Base-by-base conservation (phyloP, 2,797 vertebrate genomes). In the Onychomys arenicola region DNA sequence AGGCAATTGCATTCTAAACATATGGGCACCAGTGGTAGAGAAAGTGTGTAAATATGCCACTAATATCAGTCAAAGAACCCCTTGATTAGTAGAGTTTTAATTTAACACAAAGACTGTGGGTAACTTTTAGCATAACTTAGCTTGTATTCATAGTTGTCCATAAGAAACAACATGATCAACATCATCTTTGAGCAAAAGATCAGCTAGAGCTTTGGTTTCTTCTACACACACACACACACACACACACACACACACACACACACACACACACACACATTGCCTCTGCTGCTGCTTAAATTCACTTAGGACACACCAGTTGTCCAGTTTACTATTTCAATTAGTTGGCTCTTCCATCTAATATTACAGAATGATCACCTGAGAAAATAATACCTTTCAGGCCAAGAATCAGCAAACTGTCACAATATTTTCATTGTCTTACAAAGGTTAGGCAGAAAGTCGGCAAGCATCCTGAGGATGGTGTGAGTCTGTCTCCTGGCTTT, bases 361-460 rank as follows among this genome's bases (percentile, higher is more conserved):
- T 94, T 76, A n/a, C 7, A 87, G 23, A 3, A 65, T 88, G 40
- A 6, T 25, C 49, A 67, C 7, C 17, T 81, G 59, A 90, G 84
- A 94, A 61, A 95, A 90, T 65, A 93, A 96, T 57, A 43, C 46
- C 25, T 84, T 91, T 84, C 76, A 46, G 87, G 67, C 40, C 27
- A 78, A 76, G 46, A 90, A 57, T 87, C 29, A 76, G 27, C 43
- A 82, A 87, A 65, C 63, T 25, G 29, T 89, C 90, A 78, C 19
- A 73, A 25, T 55, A 11, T 43, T 43, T 76, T 43, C 16, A 59
- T 6, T 83, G 89, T 75, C 46, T 34, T 73, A 59, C 57, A 40
- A 27, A 75, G 69, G 13, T 32, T 37, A 71, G 43, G 52, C 25
- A 40, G 63, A 37, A 63, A 49, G 71, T 32, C 40, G 52, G n/a